Conservation (phyloP, 2,888 invertebrate species). For the Acleris holmiana region DNA sequence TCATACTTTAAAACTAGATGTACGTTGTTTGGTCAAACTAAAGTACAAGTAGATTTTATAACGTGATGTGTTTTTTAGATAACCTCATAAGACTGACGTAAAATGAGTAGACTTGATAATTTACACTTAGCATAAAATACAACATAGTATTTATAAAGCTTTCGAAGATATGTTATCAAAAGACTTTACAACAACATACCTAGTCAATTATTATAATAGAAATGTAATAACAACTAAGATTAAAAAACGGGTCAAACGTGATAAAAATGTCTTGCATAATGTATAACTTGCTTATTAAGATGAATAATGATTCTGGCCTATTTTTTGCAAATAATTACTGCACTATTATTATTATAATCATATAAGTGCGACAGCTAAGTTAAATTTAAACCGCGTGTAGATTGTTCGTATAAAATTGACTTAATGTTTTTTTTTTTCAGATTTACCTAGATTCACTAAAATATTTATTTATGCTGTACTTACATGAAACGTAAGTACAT, state of each 20-base stretch:
- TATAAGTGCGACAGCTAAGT: neutral
- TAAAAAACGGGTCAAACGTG: constrained; percentile 49
- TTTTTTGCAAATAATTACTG: constrained; percentile 36
- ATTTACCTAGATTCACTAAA: too few species aligned
- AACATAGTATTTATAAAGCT: constrained; percentile 24
- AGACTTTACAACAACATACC: constrained; percentile 27
- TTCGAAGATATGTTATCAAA: constrained; percentile 31
- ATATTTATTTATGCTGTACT: too few species aligned
- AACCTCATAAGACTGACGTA: too few species aligned
- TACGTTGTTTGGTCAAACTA: too few species aligned
- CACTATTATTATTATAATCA: constrained; percentile 10
- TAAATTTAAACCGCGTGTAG: too few species aligned
- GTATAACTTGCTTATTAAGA: constrained; percentile 39
- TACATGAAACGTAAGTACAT: too few species aligned
- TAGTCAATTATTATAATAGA: constrained; percentile 34
- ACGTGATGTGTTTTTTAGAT: too few species aligned
- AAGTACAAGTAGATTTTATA: too few species aligned
- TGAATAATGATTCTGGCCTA: constrained; percentile 42
- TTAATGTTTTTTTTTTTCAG: too few species aligned
- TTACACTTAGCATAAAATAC: constrained; percentile 18
- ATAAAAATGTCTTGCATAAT: constrained; percentile 49
- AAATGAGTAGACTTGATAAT: neutral
- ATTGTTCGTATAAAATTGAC: too few species aligned
- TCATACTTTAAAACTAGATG: too few species aligned
- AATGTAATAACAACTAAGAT: constrained; percentile 41